These are phyloP conservation scores for Alectura lathami DNA, from an alignment of 2,113 vertebrate genomes.

Conservation along the genomic window DNA sequence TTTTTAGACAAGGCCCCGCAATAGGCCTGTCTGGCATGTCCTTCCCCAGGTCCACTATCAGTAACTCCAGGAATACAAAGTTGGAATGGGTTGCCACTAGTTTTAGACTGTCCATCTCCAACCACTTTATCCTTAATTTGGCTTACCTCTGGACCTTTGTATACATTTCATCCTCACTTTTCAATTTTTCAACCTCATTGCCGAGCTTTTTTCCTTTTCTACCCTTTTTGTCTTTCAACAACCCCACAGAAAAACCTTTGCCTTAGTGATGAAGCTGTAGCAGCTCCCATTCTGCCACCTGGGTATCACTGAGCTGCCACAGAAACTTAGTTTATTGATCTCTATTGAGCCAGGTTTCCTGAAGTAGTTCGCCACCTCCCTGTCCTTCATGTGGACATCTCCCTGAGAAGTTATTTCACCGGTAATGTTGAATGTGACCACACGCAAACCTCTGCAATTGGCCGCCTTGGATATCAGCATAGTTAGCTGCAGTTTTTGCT, in stretches of 20 bases:
- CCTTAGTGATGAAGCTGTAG: neutral
- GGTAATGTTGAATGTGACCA: neutral
- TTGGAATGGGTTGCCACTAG: neutral
- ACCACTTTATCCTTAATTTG: neutral
- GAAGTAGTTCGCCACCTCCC: neutral
- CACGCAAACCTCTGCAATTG: neutral
- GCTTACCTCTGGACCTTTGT: neutral
- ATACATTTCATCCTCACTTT: neutral
- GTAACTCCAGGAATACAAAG: neutral
- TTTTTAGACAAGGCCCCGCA: neutral
- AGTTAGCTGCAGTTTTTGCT: neutral
- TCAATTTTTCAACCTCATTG: neutral
- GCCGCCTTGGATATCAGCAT: neutral
- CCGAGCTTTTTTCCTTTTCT: neutral
- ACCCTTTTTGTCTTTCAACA: neutral
- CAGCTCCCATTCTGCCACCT: neutral
- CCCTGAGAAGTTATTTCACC: neutral
- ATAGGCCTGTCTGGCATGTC: neutral
- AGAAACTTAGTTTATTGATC: neutral
- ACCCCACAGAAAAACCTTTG: neutral
- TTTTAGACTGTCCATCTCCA: neutral
- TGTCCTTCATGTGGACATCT: neutral
- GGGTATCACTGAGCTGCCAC: neutral
- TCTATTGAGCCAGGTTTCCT: neutral
- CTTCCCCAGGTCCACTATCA: neutral